Conservation (phyloP, 2,113 vertebrate genomes). For the Callipepla californica region DNA sequence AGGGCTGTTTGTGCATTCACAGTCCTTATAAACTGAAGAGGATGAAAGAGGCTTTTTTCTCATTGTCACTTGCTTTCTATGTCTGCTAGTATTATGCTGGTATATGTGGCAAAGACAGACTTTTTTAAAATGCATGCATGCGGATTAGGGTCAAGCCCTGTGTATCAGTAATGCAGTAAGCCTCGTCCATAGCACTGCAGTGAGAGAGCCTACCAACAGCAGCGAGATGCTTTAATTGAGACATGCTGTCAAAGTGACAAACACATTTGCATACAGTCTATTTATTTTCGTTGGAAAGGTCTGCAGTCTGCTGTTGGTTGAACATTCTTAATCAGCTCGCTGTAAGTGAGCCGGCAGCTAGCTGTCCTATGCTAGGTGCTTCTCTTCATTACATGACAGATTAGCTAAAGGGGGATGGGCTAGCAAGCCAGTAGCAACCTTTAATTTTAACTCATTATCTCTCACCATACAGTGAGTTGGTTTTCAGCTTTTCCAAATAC, state of each 20-base stretch:
- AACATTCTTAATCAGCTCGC: constrained; percentile 93
- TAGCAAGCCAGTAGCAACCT: constrained; percentile 68
- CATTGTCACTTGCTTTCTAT: constrained; percentile 81
- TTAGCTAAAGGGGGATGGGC: constrained; percentile 80
- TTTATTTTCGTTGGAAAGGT: constrained; percentile 87
- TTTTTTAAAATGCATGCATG: constrained; percentile 82
- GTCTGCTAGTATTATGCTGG: constrained; percentile 81
- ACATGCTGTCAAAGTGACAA: constrained; percentile 98
- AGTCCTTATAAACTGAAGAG: constrained; percentile 77
- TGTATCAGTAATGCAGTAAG: constrained; percentile 85
- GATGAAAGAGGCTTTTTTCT: constrained; percentile 80
- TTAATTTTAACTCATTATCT: constrained; percentile 82
- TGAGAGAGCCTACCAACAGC: constrained; percentile 80
- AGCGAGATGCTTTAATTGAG: constrained; percentile 92
- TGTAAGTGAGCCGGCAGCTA: constrained; percentile 84
- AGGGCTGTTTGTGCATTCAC: constrained; percentile 78
- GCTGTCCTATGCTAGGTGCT: constrained; percentile 80
- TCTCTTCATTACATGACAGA: constrained; percentile 87
- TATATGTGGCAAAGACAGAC: constrained; percentile 73
- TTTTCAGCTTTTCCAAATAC: constrained; percentile 35
- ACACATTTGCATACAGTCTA: constrained; percentile 96
- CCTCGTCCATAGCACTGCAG: constrained; percentile 80
- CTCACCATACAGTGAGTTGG: constrained; percentile 40
- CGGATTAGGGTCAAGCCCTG: constrained; percentile 82
- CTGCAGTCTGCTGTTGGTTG: constrained; percentile 85